phyloP scores from a whole-genome alignment of 2,888 invertebrate species.

The Chloroclystis v-ata region DNA sequence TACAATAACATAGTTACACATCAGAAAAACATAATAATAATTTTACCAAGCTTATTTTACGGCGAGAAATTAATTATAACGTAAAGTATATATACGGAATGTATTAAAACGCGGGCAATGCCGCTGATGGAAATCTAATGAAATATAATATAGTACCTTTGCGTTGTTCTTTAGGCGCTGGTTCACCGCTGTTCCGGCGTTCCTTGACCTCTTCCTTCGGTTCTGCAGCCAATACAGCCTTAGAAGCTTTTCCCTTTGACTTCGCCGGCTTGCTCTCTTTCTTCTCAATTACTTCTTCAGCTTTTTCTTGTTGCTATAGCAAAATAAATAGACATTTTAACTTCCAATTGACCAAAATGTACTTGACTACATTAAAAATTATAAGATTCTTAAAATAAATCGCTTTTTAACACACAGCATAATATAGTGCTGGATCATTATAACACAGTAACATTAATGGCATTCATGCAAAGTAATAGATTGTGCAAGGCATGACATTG shows the following conservation, averaged over 20 bases:
- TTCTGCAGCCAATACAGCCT: conserved; percentile 41
- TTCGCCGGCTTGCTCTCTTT: conserved; percentile 51
- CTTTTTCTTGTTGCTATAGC: conserved; percentile 50
- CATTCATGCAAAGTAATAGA: neutral
- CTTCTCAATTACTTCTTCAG: conserved; percentile 58
- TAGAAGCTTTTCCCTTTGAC: conserved; percentile 24
- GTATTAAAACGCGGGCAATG: no score
- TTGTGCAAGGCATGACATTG: no score
- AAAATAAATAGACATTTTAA: neutral
- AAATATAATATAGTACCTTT: conserved; percentile 47
- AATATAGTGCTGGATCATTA: no score
- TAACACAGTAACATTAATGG: neutral
- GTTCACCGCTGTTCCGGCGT: conserved; percentile 48
- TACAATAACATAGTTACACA: no score
- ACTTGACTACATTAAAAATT: neutral
- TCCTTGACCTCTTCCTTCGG: conserved; percentile 55
- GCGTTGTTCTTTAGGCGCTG: conserved; percentile 61
- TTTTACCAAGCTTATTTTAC: no score
- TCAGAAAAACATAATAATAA: no score
- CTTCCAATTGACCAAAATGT: no score
- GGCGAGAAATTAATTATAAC: no score
- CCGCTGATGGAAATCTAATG: neutral
- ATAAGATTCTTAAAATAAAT: no score
- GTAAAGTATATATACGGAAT: no score
- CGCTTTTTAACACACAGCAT: no score